Base-by-base conservation (phyloP, 2,888 invertebrate genomes). In the Augiades crinisus region DNA sequence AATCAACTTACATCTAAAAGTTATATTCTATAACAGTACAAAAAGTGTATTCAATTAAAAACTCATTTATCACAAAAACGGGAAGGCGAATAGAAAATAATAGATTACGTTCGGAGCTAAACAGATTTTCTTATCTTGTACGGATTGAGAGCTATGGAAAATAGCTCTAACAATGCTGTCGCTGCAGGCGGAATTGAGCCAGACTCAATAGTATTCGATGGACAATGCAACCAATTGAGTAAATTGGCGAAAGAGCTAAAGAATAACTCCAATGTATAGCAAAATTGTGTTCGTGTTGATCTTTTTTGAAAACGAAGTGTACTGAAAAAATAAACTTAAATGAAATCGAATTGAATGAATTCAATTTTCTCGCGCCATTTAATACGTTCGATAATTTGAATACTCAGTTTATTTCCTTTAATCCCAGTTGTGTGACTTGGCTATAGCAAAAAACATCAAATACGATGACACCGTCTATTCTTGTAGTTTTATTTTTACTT, bases 91-190 rank as follows among this genome's bases (percentile, higher is more conserved):
- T 34, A n/a, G 12, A 30, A 19, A 16, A 34, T 27, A 49, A 49
- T 17, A 14, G 41, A 41, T 12, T 17, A 30, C 12, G 30, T 30
- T 49, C 22, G 10, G 24, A 49, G 40, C 13, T 37, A 36, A 51
- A 44, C 37, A 44, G 44, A 31, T 51, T 51, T 45, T 46, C 54
- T 57, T 52, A 54, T 57, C 52, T 47, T 16, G 34, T 36, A 54
- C 30, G 24, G 41, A 34, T 38, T 40, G 54, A 46, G 34, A 36
- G 54, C 53, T 44, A 55, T 53, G 54, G 53, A 57, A 60, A 58
- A 58, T 46, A 52, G 68, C 60, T 50, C 55, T 61, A 61, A 68
- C 68, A 68, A 73, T 69, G 70, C 64, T 61, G 63, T 60, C 55
- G 44, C 54, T 54, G 58, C 46, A 58, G 57, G 57, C 58, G 53